Evolutionary conservation across 2,888 invertebrate species (phyloP).

Genomic region (Apotomis turbidana): DNA sequence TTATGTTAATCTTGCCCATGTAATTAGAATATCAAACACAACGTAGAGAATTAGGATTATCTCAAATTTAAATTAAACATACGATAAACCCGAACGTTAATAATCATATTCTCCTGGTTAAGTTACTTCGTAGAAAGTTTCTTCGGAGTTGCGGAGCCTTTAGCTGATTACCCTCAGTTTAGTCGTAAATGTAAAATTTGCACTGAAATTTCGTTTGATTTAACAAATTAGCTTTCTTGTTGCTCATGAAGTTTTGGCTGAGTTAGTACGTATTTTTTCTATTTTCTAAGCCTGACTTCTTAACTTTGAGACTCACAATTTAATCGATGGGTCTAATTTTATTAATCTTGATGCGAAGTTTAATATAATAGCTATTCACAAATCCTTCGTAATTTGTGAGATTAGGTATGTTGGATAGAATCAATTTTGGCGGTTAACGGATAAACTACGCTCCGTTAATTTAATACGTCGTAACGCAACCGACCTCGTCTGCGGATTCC

Average conservation of each 20-base stretch:
- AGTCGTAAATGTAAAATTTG: conserved; percentile 55
- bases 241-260: conserved; percentile 2
- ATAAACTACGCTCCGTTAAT: conserved; percentile 62
- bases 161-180: conserved; percentile 58
- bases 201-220: conserved; percentile 49
- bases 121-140: conserved; percentile 55
- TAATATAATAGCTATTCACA: conserved; percentile 47
- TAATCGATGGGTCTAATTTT: neutral
- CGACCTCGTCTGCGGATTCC: conserved; percentile 67
- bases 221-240: conserved; percentile 36
- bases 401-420: conserved; percentile 49
- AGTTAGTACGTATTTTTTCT: neutral
- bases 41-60: conserved; percentile 21
- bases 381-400: conserved; percentile 48
- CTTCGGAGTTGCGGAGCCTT: conserved; percentile 51
- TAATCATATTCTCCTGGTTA: conserved; percentile 44
- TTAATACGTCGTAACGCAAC: conserved; percentile 64
- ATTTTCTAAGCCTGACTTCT: neutral
- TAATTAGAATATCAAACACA: conserved; percentile 18
- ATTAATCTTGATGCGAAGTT: conserved; percentile 38
- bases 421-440: conserved; percentile 53
- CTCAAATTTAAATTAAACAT: conserved; percentile 40
- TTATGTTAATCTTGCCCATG: neutral
- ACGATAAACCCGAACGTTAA: conserved; percentile 40
- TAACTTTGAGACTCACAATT: neutral